Base-by-base conservation (phyloP, 2,113 vertebrate species). In the Merops nubicus region DNA sequence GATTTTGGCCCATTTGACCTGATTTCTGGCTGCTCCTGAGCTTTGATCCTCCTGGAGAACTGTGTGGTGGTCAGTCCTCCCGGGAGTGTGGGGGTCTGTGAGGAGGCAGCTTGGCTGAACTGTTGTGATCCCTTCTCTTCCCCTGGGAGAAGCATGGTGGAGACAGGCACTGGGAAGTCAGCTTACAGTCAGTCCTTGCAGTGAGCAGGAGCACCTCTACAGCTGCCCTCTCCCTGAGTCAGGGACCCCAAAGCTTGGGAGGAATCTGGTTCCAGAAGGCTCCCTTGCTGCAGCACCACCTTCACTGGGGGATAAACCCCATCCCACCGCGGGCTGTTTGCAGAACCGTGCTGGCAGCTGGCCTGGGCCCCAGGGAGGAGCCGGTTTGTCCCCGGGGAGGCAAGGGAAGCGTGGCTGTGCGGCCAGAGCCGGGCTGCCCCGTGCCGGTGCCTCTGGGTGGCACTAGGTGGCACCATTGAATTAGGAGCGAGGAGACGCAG, bases 401-500 rank as follows among this genome's bases (percentile, higher is more conserved):
- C 1, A 1, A 6, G 23, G 0, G 20, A 4, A 42, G 23, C 25
- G 0, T 23, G 7, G 0, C 81, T 15, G 0, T 3, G 45, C 33
- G 3, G 45, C 1, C 3, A 4, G 40, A 2, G 5, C 48, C 0
- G 5, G 25, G 15, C 60, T 69, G 54, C 25, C 36, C 73, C 1
- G 0, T 2, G 56, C 17, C 15, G 2, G 54, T 22, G 40, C 60
- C 47, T n/a, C n/a, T n/a, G n/a, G 53, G 31, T 31, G 88, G 48
- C 97, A 65, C 87, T 38, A 91, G 96, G 81, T 96, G 97, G 95
- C 92, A 87, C 78, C 84, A 53, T 17, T 57, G 91, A 62, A 38
- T 56, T 15, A 7, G 74, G 45, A 94, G 74, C 4, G 2, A 23
- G 51, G 25, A 29, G 21, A 2, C 0, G 14, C 29, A 1, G 50